Conservation (phyloP, 2,888 invertebrate species). For the Macrosoma leucophasiata region DNA sequence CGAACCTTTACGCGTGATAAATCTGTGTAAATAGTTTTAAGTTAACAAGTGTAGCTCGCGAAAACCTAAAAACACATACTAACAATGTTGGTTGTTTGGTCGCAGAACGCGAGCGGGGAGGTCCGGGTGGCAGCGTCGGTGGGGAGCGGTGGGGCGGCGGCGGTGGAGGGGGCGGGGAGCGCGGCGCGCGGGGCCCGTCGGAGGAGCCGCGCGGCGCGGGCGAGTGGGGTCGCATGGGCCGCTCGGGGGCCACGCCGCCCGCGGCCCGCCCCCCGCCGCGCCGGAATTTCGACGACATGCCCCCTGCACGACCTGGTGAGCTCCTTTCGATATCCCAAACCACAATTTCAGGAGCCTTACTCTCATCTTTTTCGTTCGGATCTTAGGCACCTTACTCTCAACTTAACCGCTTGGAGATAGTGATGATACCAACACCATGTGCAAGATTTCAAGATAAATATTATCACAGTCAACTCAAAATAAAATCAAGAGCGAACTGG, state of each 20-base stretch:
- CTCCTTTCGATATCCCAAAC: neutral
- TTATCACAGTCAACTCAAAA: too few relatives aligned
- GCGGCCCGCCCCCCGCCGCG: conserved; percentile 31
- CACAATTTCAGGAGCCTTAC: neutral
- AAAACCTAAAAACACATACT: neutral
- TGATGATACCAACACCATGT: too few relatives aligned
- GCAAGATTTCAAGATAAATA: too few relatives aligned
- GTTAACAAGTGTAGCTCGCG: neutral
- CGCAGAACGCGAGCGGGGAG: conserved; percentile 33
- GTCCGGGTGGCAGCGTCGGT: conserved; percentile 51
- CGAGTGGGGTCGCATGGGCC: conserved; percentile 53
- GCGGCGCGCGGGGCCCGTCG: conserved; percentile 60
- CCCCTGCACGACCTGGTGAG: conserved; percentile 53
- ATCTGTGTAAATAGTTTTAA: too few relatives aligned
- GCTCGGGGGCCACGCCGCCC: conserved; percentile 30
- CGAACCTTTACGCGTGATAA: too few relatives aligned
- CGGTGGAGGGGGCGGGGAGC: conserved; percentile 36
- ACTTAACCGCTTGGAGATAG: too few relatives aligned
- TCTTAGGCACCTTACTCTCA: too few relatives aligned
- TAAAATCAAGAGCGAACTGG: too few relatives aligned
- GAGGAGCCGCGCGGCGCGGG: conserved; percentile 58
- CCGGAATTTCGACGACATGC: conserved; percentile 62
- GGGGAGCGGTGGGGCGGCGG: conserved; percentile 57
- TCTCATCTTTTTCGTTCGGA: too few relatives aligned
- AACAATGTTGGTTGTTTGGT: neutral